These are phyloP conservation scores for Ditula angustiorana DNA, from an alignment of 2,888 invertebrate species.

Conservation along the genomic window DNA sequence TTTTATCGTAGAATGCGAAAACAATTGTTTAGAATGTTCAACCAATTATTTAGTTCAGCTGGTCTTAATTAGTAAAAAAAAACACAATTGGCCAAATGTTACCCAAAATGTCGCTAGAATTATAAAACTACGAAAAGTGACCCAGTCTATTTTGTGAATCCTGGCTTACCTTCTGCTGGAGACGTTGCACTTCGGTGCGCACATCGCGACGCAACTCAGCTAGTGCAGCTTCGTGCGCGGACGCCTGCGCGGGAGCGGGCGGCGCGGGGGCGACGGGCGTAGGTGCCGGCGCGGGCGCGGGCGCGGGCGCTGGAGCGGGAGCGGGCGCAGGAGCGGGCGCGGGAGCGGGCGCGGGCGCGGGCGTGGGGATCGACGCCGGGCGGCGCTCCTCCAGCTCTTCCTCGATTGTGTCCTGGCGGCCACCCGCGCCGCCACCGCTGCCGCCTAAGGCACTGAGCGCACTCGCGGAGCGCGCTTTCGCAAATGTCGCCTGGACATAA, in stretches of 20 bases:
- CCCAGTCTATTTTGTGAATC: too few species aligned
- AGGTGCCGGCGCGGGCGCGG: conserved; percentile 56
- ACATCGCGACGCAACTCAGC: conserved; percentile 78
- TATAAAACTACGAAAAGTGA: too few species aligned
- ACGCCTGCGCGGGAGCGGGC: conserved; percentile 49
- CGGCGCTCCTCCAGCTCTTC: conserved; percentile 87
- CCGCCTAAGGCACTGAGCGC: conserved; percentile 82
- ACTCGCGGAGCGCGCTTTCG: conserved; percentile 63
- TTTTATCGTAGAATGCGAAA: too few species aligned
- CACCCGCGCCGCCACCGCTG: conserved; percentile 61
- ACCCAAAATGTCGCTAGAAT: too few species aligned
- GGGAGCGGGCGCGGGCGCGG: conserved; percentile 55
- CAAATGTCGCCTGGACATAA: conserved; percentile 64
- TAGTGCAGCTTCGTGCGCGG: conserved; percentile 82
- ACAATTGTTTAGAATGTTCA: too few species aligned
- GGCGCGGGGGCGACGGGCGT: conserved; percentile 59
- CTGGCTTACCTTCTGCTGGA: conserved; percentile 71
- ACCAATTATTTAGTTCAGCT: too few species aligned
- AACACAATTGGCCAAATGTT: too few species aligned
- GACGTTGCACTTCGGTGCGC: conserved; percentile 72
- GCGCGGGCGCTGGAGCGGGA: conserved; percentile 53
- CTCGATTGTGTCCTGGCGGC: conserved; percentile 92
- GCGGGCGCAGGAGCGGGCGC: conserved; percentile 54
- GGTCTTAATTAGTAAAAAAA: too few species aligned
- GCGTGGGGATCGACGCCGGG: conserved; percentile 60